Base-by-base conservation (phyloP, 2,797 vertebrate species). In the Danio jaintianensis region DNA sequence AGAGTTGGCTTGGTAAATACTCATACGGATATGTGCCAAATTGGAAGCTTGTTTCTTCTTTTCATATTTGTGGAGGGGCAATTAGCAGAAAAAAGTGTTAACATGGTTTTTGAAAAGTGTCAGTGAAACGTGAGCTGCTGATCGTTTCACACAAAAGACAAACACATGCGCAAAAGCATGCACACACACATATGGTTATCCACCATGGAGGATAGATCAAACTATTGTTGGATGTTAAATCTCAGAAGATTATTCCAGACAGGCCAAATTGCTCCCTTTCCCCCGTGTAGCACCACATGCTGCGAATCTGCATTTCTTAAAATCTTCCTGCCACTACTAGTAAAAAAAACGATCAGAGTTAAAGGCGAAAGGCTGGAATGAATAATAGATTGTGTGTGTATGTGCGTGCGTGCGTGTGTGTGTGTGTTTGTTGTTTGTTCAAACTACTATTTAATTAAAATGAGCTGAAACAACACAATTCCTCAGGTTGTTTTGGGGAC, bases 221-320 rank as follows among this genome's bases (percentile, higher is more conserved):
- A 58, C 12, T 29, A 29, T 63, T 78, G 13, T 55, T 70, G 8
- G 29, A 9, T 79, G 20, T 50, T 70, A 75, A 86, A 81, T 75
- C 74, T 70, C 58, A 13, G 74, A 53, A 50, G 63, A 88, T 86
- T 81, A 55, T 79, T 82, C 48, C n/a, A 45, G 86, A 74, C 29
- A 5, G 40, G 84, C 85, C 73, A 86, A 85, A 85, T 66, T 69
- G 74, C 69, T 74, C 45, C 7, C 69, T 59, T 79, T 77, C 40
- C 56, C 63, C 70, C 29, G 58, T 9, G n/a, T 68, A 61, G 7
- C 7, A 6, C 38, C 18, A 53, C 56, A 64, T 64, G 50, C 58
- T 63, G 45, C 3, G 9, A 67, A 74, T 50, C 16, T 62, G 40
- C 63, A 80, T 72, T 58, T 77, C 38, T 62, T 7, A 22, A 9